A percentile compares a stretch with the other conserved stretches of the same genome.
phyloP scores from a whole-genome alignment of 2,888 invertebrate species.

The Pogonocherus hispidulus region DNA sequence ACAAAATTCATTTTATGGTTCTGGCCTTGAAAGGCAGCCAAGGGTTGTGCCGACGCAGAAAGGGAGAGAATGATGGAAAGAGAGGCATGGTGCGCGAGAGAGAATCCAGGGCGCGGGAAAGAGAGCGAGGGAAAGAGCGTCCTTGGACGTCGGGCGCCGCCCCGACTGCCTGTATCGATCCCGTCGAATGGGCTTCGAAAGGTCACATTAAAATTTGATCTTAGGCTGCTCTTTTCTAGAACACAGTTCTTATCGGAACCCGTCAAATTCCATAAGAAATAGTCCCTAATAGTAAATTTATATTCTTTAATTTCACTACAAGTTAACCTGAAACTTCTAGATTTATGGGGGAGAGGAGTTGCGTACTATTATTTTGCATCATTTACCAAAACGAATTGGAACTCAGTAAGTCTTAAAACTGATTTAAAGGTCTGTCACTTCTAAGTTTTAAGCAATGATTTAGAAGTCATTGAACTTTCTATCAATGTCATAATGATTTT shows the following conservation, averaged over 20 bases:
- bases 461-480: no score
- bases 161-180: constrained; percentile 40
- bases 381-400: no score
- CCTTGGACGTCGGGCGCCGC: constrained; percentile 51
- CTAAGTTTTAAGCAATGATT: no score
- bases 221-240: constrained; percentile 13
- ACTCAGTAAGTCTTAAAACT: no score
- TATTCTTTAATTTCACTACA: no score
- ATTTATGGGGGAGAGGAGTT: no score
- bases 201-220: constrained; percentile 27
- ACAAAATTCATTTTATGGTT: constrained; percentile 29
- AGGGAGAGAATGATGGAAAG: not conserved
- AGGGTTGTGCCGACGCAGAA: constrained; percentile 50
- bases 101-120: constrained; percentile 24
- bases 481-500: no score
- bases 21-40: constrained; percentile 50
- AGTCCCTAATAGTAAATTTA: no score
- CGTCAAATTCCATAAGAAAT: not conserved
- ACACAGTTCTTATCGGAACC: constrained; percentile 5
- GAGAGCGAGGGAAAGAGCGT: constrained; percentile 40
- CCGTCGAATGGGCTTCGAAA: constrained; percentile 28
- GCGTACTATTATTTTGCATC: no score
- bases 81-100: not conserved
- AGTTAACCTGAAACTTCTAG: no score
- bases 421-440: no score